Percentiles rank a stretch among this genome's conserved stretches.
Evolutionary conservation across 2,797 vertebrate genomes (phyloP).

Genomic region (Cetoscarus ocellatus): DNA sequence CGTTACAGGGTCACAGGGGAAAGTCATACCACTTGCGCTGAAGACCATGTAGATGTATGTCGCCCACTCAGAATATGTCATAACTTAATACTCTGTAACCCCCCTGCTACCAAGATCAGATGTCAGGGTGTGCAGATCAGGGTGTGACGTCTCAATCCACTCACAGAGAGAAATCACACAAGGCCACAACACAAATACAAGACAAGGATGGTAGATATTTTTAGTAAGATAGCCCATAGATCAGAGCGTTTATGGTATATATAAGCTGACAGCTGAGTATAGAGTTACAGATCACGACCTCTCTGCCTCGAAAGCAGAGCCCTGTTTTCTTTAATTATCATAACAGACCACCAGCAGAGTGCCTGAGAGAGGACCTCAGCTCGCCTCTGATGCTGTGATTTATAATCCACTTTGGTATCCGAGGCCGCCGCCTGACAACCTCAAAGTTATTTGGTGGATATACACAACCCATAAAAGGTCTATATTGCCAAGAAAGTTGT

Average conservation of each 20-base stretch:
- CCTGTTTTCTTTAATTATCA: conserved; percentile 65
- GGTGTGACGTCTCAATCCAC: conserved; percentile 18
- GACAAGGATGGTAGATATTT: conserved; percentile 6
- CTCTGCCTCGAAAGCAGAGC: conserved; percentile 28
- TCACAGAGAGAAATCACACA: conserved; percentile 5
- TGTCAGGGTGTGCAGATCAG: conserved; percentile 45
- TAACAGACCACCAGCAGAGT: conserved; percentile 62
- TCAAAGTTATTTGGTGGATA: conserved; percentile 48
- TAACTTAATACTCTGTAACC: conserved; percentile 43
- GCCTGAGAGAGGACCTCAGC: conserved; percentile 38
- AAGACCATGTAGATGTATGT: conserved; percentile 47
- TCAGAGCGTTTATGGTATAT: conserved; percentile 43
- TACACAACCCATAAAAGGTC: conserved; percentile 57
- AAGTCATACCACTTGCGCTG: conserved; percentile 40
- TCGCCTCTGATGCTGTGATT: conserved; percentile 49
- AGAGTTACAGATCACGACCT: conserved; percentile 57
- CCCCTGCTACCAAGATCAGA: conserved; percentile 39
- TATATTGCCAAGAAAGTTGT: conserved; percentile 38
- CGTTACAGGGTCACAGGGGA: conserved; percentile 36
- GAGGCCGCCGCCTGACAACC: conserved; percentile 54
- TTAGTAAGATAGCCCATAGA: conserved; percentile 40
- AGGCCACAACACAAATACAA: conserved; percentile 30
- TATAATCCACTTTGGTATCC: conserved; percentile 46
- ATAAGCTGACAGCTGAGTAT: conserved; percentile 37
- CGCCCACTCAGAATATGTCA: conserved; percentile 45